phyloP scores from a whole-genome alignment of 1,140 invertebrate genomes.

The Listronotus oregonensis region DNA sequence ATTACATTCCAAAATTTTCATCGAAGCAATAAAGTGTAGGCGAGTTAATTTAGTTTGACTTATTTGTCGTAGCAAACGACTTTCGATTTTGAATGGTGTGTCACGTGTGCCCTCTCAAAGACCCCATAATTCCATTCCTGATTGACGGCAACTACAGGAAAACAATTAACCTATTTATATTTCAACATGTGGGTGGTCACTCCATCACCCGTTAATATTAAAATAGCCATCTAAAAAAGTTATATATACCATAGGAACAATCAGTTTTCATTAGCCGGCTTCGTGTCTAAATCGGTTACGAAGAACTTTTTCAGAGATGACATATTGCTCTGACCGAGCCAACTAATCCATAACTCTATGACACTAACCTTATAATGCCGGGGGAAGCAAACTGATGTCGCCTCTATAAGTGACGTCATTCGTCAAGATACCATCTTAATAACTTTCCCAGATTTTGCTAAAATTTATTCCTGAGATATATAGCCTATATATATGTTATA shows the following conservation, averaged over 20 bases:
- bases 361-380: constrained; percentile 48
- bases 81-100: constrained; percentile 6
- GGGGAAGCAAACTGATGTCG: constrained; percentile 42
- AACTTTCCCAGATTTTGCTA: constrained; percentile 35
- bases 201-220: no score
- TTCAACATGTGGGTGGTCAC: no score
- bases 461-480: constrained; percentile 34
- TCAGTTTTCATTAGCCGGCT: constrained; percentile 20
- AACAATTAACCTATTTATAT: background rate
- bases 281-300: constrained; percentile 11
- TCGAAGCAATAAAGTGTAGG: no score
- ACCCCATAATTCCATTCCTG: constrained; percentile 6
- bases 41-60: background rate
- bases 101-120: constrained; percentile 7
- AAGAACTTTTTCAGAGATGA: constrained; percentile 41
- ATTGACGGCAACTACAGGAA: constrained; percentile 5
- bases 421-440: constrained; percentile 44
- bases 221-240: no score
- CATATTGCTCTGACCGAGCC: constrained; percentile 36
- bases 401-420: constrained; percentile 46
- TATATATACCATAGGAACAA: constrained; percentile 1
- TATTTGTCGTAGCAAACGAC: constrained; percentile 11
- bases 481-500: constrained; percentile 19
- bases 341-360: constrained; percentile 48
- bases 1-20: no score